These are phyloP conservation scores for Oryzias woworae DNA, from an alignment of 2,113 vertebrate species.

Conservation along the genomic window DNA sequence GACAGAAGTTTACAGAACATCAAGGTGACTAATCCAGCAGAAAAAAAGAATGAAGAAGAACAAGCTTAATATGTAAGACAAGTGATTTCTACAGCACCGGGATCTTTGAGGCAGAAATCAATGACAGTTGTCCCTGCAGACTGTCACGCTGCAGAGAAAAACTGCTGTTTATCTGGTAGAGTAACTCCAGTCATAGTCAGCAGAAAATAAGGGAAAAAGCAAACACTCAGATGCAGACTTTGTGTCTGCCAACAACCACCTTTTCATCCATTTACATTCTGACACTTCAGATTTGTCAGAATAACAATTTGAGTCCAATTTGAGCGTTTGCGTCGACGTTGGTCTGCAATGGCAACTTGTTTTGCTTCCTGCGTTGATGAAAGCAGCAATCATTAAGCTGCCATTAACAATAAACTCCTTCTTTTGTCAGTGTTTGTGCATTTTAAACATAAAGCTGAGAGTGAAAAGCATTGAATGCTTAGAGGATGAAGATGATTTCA, in stretches of 20 bases:
- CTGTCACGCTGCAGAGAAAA: conserved; percentile 1
- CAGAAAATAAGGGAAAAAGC: conserved; percentile 5
- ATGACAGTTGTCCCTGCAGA: background rate
- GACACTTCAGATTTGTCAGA: conserved; percentile 1
- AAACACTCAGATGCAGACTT: background rate
- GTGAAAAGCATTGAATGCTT: conserved; percentile 6
- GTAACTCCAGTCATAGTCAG: conserved; percentile 6
- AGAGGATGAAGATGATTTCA: conserved; percentile 5
- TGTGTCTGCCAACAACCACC: background rate
- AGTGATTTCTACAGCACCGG: conserved; percentile 1
- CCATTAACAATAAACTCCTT: conserved; percentile 15
- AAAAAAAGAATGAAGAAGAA: background rate
- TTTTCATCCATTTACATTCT: conserved; percentile 19
- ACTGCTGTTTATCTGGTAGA: conserved; percentile 7
- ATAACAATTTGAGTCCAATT: conserved; percentile 3
- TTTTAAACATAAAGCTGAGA: conserved; percentile 18
- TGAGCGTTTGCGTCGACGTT: background rate
- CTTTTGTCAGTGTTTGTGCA: conserved; percentile 18
- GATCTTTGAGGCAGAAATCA: background rate
- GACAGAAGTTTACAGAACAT: background rate
- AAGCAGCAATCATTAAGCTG: conserved; percentile 8
- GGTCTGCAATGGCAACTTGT: too few relatives aligned
- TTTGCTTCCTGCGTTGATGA: background rate
- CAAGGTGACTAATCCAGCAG: background rate
- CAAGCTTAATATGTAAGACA: conserved; percentile 2